Evolutionary conservation across 1,140 invertebrate species (phyloP).

Genomic region (Piezodorus guildinii): DNA sequence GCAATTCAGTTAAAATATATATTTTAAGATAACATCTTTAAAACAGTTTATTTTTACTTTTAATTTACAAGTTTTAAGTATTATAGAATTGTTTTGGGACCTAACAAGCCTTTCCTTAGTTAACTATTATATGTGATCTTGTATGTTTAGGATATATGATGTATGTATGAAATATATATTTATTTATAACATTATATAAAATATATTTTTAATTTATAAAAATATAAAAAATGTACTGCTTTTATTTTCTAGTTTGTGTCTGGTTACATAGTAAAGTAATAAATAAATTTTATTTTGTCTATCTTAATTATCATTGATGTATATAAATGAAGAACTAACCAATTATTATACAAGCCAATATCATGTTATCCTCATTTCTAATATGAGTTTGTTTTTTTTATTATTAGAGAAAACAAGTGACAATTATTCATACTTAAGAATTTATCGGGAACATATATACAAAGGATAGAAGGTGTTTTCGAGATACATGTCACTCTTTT

Average conservation of each 20-base stretch:
- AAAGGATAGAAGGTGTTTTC: too few species aligned
- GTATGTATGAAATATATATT: conserved; percentile 11
- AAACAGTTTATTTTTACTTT: background rate
- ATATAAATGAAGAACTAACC: too few species aligned
- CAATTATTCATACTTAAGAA: too few species aligned
- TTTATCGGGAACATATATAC: too few species aligned
- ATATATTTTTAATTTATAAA: conserved; percentile 13
- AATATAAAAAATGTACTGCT: background rate
- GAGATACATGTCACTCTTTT: too few species aligned
- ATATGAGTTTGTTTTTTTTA: too few species aligned
- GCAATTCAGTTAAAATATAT: background rate
- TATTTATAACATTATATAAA: conserved; percentile 6
- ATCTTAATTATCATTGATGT: too few species aligned
- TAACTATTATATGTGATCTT: conserved; percentile 12
- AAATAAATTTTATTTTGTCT: too few species aligned
- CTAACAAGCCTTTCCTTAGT: conserved; percentile 12
- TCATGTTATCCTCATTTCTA: too few species aligned
- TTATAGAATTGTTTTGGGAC: background rate
- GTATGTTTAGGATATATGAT: background rate
- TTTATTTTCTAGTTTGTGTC: conserved; percentile 4
- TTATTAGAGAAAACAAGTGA: too few species aligned
- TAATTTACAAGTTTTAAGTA: background rate
- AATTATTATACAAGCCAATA: too few species aligned
- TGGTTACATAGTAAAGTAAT: background rate
- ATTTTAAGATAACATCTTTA: background rate